Base-by-base conservation (phyloP, 1,140 invertebrate genomes). In the Pachypsylla venusta region DNA sequence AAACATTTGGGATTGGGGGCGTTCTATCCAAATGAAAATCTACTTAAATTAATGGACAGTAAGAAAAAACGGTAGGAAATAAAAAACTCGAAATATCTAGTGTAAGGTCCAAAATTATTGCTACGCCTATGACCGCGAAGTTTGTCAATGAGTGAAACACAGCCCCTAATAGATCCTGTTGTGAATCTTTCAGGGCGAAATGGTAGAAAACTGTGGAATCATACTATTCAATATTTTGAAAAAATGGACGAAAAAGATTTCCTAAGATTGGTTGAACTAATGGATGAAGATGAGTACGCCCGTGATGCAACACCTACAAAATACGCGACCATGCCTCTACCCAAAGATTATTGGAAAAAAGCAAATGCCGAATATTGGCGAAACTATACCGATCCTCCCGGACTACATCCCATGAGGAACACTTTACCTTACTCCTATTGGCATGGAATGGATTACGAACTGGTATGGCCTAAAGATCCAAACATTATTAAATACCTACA, bases 281-380 rank as follows among this genome's bases (percentile, higher is more conserved):
- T 48, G n/a, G n/a, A 22, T n/a, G 42, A 48, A 19, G 42, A 48
- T 22, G 42, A 48, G 7, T 22, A 22, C 4, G 22, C 42, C 16
- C 42, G 42, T 3, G 7, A 48, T 3, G n/a, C 42, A 7, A 48
- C 42, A 4, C 7, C 42, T 19, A 48, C 42, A 4, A n/a, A 22
- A n/a, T 48, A 48, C 42, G 42, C 42, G n/a, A 48, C 42, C n/a
- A 48, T 48, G 42, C 42, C 42, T n/a, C 42, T 48, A 22, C 42
- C 42, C n/a, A 22, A 48, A 22, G 42, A 22, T 5, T 48, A 48
- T 22, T 48, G 42, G 42, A 22, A 48, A 22, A 48, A 48, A 48
- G 42, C 42, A n/a, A 48, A 48, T 22, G 4, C 42, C n/a, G 42
- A 48, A 19, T 48, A 48, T 22, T 48, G 42, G 42, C n/a, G n/a